A percentile compares a stretch with the other conserved stretches of the same genome.
Evolutionary conservation across 2,113 vertebrate species (phyloP).

Genomic region (Oncorhynchus nerka): DNA sequence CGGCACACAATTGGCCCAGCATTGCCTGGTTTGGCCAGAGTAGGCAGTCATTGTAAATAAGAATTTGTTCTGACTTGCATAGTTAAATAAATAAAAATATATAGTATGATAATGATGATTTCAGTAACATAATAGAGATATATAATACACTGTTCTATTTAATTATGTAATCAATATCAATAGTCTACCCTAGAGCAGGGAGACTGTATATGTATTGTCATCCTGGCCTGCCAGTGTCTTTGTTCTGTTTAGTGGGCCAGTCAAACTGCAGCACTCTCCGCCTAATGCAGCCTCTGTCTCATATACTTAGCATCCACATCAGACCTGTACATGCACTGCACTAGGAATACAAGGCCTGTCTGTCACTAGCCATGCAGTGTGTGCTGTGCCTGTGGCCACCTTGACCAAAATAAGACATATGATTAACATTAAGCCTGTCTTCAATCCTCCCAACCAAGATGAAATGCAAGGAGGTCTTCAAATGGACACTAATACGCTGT

Average conservation of each 20-base stretch:
- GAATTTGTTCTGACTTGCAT: too few species aligned
- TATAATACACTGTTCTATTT: too few species aligned
- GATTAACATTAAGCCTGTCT: conserved; percentile 50
- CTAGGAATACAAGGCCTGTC: conserved; percentile 57
- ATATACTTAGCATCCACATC: conserved; percentile 61
- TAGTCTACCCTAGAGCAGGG: too few species aligned
- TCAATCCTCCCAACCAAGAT: conserved; percentile 33
- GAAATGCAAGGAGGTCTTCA: conserved; percentile 5
- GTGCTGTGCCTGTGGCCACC: conserved; percentile 47
- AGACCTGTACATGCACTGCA: conserved; percentile 54
- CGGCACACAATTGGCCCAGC: too few species aligned
- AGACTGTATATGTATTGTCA: conserved; percentile 11
- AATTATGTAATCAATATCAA: too few species aligned
- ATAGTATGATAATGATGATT: too few species aligned
- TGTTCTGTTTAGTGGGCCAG: conserved; percentile 39
- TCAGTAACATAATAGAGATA: too few species aligned
- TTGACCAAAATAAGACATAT: conserved; percentile 21
- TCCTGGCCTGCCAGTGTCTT: conserved; percentile 34
- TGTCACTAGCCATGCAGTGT: conserved; percentile 51
- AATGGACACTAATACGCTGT: neutral
- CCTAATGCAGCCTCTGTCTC: conserved; percentile 59
- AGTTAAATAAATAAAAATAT: too few species aligned
- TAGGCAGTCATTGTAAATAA: too few species aligned
- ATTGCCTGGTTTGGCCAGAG: too few species aligned
- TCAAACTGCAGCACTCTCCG: conserved; percentile 42